Conservation (phyloP, 2,888 invertebrate genomes). For the Automeris io region DNA sequence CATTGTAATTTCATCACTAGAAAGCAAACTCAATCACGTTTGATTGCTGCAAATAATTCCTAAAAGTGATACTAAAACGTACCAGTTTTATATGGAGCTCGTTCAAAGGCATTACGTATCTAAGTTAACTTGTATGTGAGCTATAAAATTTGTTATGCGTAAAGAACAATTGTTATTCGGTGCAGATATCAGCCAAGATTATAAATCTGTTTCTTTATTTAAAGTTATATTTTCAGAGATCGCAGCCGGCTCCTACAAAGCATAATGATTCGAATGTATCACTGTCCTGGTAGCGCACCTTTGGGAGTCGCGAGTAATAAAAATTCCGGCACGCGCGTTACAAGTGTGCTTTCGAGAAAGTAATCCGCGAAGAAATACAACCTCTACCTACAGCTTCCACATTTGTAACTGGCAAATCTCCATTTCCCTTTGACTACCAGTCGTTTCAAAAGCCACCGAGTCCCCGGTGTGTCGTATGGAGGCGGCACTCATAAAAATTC, state of each 20-base stretch:
- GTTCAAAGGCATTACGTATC: slow-evolving; percentile 14
- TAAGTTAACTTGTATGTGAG: slow-evolving; percentile 11
- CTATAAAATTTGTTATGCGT: slow-evolving; percentile 16
- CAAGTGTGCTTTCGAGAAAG: slow-evolving; percentile 62
- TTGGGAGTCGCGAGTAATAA: slow-evolving; percentile 60
- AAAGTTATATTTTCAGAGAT: slow-evolving; percentile 34
- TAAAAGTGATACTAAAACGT: neutral
- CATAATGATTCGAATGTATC: slow-evolving; percentile 63
- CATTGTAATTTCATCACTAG: too few species aligned
- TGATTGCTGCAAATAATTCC: neutral
- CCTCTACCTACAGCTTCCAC: slow-evolving; percentile 62
- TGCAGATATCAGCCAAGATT: slow-evolving; percentile 6
- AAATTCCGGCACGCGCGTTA: slow-evolving; percentile 62
- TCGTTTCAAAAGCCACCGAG: slow-evolving; percentile 64
- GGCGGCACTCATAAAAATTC: slow-evolving; percentile 72
- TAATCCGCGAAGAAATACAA: slow-evolving; percentile 71
- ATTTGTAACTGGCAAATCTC: slow-evolving; percentile 73
- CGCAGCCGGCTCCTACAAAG: slow-evolving; percentile 40
- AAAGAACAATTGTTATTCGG: slow-evolving; percentile 15
- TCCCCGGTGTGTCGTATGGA: slow-evolving; percentile 63
- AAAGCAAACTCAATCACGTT: neutral
- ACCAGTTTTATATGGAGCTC: slow-evolving; percentile 11
- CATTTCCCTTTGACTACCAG: slow-evolving; percentile 73
- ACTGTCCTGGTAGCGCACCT: slow-evolving; percentile 59
- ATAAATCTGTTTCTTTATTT: slow-evolving; percentile 27